Base-by-base conservation (phyloP, 1,140 invertebrate genomes). In the Scaptodrosophila lebanonensis region DNA sequence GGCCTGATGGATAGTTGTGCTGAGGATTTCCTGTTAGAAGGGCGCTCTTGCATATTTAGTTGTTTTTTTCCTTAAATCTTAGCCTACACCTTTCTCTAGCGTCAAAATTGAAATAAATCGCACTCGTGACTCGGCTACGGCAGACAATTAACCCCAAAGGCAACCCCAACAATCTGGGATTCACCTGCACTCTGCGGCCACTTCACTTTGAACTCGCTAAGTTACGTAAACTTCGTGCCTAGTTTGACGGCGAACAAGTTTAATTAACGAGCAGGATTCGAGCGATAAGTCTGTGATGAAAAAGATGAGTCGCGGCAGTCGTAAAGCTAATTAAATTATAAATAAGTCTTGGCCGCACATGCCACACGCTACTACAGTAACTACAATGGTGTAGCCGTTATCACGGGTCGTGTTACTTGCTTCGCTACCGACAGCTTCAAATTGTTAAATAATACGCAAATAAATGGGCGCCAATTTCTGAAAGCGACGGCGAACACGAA, bases 21-120 rank as follows among this genome's bases (percentile, higher is more conserved):
- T 42, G 54, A 75, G 73, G 75, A 77, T 73, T 77, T 77, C 73
- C 75, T 77, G 68, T 73, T 82, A 77, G 73, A 77, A 77, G 79
- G 73, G 73, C 73, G 63, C 36, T 50, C 52, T 22, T 48, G 8
- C 29, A 40, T 33, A 16, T 29, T 57, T 22, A 18, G 42, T 33
- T 58, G 32, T 56, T 39, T 48, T n/a, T 15, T 20, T 49, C 20
- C 22, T 18, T 30, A 11, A 25, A 6, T 4, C 3, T 32, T 9
- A 22, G 12, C 33, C 3, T 3, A 8, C 22, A 25, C 8, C 22
- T 25, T 25, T 25, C 22, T 4, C 22, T 8, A 3, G 8, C 3
- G 22, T 25, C 22, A 3, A 51, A 45, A 66, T 65, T 63, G 42
- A 25, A 66, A 75, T 82, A 64, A 60, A 82, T 68, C 72, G 62